Conservation (phyloP, 2,888 invertebrate genomes). For the Cosmorhoe ocellata region DNA sequence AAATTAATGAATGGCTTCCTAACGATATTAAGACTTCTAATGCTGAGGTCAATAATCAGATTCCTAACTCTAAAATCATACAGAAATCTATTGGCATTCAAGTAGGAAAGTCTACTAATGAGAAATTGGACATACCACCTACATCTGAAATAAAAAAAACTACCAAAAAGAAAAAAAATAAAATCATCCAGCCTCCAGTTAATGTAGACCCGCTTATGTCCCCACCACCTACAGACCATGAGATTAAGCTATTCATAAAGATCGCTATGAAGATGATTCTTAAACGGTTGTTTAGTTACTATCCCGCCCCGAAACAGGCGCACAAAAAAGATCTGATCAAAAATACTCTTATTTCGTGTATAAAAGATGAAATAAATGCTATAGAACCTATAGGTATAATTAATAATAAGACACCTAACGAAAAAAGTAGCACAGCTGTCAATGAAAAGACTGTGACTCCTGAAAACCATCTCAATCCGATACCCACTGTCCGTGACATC, state of each 20-base stretch:
- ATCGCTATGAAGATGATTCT: constrained; percentile 9
- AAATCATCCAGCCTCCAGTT: too few species aligned
- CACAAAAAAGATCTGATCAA: constrained; percentile 1
- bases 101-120: too few species aligned
- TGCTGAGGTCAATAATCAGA: too few species aligned
- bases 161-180: constrained; percentile 2
- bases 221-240: constrained; percentile 4
- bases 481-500: constrained; percentile 1
- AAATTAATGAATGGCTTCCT: too few species aligned
- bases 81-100: too few species aligned
- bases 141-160: neutral
- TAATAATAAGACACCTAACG: neutral
- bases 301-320: neutral
- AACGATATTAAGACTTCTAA: too few species aligned
- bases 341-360: neutral
- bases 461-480: neutral
- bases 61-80: too few species aligned
- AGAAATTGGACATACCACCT: neutral
- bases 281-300: constrained; percentile 2
- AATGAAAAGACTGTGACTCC: neutral
- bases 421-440: neutral
- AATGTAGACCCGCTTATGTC: too few species aligned
- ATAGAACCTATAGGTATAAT: neutral
- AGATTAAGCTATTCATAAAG: constrained; percentile 5
- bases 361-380: neutral